Evolutionary conservation across 2,797 vertebrate genomes (phyloP).

Genomic region (Bovichtus variegatus): DNA sequence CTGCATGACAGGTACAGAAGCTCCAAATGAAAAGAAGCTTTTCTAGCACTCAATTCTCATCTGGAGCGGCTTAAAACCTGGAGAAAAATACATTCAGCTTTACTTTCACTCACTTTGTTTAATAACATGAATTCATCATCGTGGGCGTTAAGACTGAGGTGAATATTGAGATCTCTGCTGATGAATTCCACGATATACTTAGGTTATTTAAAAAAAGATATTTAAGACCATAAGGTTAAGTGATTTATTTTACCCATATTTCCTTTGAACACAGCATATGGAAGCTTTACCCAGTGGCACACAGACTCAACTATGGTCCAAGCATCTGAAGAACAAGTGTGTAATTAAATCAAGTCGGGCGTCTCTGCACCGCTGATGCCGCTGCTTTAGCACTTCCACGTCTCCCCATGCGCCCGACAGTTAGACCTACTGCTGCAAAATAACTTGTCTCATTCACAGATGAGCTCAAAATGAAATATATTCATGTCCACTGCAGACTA

Average conservation of each 20-base stretch:
- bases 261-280: too few relatives aligned
- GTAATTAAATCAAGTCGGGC: too few relatives aligned
- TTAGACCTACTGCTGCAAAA: not conserved
- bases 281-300: not conserved
- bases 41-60: not conserved
- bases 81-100: not conserved
- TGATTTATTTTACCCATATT: too few relatives aligned
- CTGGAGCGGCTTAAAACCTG: not conserved
- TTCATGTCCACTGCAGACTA: not conserved
- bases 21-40: not conserved
- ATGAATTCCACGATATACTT: not conserved
- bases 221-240: too few relatives aligned
- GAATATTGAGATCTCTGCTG: not conserved
- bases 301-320: not conserved
- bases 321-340: not conserved
- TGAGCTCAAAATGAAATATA: slow-evolving; percentile 17
- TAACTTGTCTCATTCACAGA: slow-evolving; percentile 19
- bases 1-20: slow-evolving; percentile 30
- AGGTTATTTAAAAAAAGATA: too few relatives aligned
- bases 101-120: not conserved
- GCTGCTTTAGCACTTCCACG: not conserved
- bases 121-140: not conserved
- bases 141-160: not conserved
- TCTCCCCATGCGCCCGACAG: not conserved
- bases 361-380: not conserved